Conservation (phyloP, 92 coral and sea anemone species). For the Phenganax marumi region DNA sequence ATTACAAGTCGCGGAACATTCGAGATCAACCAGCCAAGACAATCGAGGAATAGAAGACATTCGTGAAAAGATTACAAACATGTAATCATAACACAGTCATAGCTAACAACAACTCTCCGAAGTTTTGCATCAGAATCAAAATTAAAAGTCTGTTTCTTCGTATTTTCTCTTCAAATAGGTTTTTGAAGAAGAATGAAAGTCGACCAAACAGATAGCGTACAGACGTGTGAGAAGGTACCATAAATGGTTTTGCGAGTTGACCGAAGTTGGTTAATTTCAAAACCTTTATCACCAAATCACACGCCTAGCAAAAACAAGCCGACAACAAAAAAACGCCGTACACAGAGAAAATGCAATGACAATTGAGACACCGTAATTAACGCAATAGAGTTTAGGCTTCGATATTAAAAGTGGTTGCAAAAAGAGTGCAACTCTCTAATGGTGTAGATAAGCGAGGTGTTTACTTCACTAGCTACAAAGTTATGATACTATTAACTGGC, state of each 20-base stretch:
- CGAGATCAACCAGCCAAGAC: neutral
- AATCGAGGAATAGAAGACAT: neutral
- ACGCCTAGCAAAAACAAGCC: neutral
- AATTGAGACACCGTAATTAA: too few relatives aligned
- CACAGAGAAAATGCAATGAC: too few relatives aligned
- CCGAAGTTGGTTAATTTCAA: constrained; percentile 7
- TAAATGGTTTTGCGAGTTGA: neutral
- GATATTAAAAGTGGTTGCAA: too few relatives aligned
- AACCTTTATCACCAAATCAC: constrained; percentile 10
- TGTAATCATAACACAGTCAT: constrained; percentile 3
- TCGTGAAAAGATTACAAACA: constrained; percentile 1
- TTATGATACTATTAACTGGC: too few relatives aligned
- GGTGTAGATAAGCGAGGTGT: too few relatives aligned
- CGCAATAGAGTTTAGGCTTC: too few relatives aligned
- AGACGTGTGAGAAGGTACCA: neutral
- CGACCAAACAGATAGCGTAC: neutral
- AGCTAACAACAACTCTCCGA: neutral
- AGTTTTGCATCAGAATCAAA: neutral
- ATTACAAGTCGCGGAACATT: constrained; percentile 27
- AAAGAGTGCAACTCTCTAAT: too few relatives aligned
- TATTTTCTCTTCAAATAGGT: neutral
- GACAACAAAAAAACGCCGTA: too few relatives aligned
- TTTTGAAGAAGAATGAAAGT: neutral
- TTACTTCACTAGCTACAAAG: too few relatives aligned
- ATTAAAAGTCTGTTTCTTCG: neutral